A percentile compares a stretch with the other conserved stretches of the same genome.
These are phyloP conservation scores for Ormyrus labotus DNA, from an alignment of 2,888 invertebrate species.

Conservation along the genomic window DNA sequence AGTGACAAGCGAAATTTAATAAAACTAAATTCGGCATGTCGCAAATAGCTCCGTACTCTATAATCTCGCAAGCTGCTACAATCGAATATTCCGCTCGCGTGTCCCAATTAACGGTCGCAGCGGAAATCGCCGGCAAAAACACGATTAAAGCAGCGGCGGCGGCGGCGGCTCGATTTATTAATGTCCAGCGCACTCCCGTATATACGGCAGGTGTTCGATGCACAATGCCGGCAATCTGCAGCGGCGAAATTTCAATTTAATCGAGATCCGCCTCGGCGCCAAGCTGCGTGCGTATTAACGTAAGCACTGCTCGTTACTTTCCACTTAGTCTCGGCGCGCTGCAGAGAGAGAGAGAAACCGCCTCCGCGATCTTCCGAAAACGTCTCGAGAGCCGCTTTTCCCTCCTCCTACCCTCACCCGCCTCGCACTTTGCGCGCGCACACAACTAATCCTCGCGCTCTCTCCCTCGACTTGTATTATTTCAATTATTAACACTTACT, in stretches of 20 bases:
- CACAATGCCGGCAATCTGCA: too few relatives aligned
- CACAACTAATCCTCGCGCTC: neutral
- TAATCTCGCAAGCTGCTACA: too few relatives aligned
- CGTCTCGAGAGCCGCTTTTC: neutral
- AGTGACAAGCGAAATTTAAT: too few relatives aligned
- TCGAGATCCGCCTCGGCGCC: conserved; percentile 17
- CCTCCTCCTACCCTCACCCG: neutral
- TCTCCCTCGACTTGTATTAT: conserved; percentile 34
- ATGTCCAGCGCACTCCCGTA: too few relatives aligned
- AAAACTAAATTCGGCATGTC: too few relatives aligned
- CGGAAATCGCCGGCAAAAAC: too few relatives aligned
- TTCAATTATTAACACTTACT: conserved; percentile 55
- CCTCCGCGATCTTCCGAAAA: conserved; percentile 31
- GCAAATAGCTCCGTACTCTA: too few relatives aligned
- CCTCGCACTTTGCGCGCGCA: conserved; percentile 1
- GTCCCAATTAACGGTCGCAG: too few relatives aligned
- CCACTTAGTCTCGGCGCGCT: conserved; percentile 19
- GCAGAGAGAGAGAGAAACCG: conserved; percentile 8
- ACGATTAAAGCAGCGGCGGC: too few relatives aligned
- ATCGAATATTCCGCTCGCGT: too few relatives aligned
- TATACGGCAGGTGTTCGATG: too few relatives aligned
- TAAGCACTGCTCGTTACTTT: conserved; percentile 44
- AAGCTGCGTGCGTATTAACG: conserved; percentile 7
- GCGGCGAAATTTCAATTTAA: conserved; percentile 38
- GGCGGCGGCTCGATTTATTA: too few relatives aligned